Percentiles rank a stretch among this genome's conserved stretches.
Evolutionary conservation across 2,888 invertebrate genomes (phyloP).

Genomic region (Podabrus alpinus): DNA sequence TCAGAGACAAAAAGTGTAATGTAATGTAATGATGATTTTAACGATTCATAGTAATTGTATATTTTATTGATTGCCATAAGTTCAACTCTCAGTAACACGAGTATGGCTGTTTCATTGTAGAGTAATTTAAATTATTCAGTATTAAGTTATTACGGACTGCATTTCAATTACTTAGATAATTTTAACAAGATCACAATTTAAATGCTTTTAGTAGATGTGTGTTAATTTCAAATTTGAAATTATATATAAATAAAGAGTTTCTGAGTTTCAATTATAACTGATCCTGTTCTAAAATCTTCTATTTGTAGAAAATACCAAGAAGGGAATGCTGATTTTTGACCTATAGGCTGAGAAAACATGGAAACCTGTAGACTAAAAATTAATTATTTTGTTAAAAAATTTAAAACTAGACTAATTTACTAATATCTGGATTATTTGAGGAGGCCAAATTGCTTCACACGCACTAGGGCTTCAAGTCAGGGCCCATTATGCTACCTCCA

Average conservation of each 20-base stretch:
- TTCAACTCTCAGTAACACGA: background rate
- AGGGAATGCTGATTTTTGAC: too few species aligned
- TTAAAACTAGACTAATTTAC: too few species aligned
- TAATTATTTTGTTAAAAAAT: too few species aligned
- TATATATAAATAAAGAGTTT: background rate
- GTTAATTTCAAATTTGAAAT: background rate
- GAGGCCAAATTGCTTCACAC: too few species aligned
- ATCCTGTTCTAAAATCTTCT: too few species aligned
- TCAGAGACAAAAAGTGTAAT: background rate
- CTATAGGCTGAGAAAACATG: too few species aligned
- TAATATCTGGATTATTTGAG: too few species aligned
- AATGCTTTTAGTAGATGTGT: conserved; percentile 3
- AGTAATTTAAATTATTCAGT: background rate
- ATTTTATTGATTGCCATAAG: background rate
- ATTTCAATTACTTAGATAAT: background rate
- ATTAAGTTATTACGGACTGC: background rate
- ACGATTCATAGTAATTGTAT: background rate
- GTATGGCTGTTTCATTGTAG: background rate
- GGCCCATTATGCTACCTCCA: too few species aligned
- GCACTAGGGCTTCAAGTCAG: too few species aligned
- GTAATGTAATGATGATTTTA: background rate
- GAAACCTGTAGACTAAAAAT: too few species aligned
- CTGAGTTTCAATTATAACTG: background rate
- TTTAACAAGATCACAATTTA: background rate
- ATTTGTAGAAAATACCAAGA: too few species aligned